Base-by-base conservation (phyloP, 2,113 vertebrate species). In the Siniperca knerii region DNA sequence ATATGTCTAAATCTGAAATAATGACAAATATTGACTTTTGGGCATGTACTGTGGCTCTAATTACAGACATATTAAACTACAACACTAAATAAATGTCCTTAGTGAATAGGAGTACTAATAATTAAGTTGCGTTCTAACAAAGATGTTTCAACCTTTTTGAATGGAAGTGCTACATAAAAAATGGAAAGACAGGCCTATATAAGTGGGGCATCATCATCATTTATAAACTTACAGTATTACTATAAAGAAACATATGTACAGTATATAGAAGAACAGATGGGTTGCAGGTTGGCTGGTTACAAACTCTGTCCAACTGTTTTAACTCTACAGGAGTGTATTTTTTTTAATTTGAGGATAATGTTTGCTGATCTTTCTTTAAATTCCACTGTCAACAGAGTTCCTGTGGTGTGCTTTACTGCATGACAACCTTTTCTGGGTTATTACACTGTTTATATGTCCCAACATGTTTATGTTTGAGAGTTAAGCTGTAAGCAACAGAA, bases 211-310 rank as follows among this genome's bases (percentile, higher is more conserved):
- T 58, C 35, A 57, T 46, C 58, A 48, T 40, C 70, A 40, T 70
- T 65, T 44, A 70, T 64, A 55, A 13, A 67, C 35, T 75, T 21
- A 65, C 50, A 85, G 57, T 33, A 72, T 62, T 68, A 68, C 57
- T 71, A 6, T 42, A 68, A 70, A 48, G 11, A 37, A 48, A 10
- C 13, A 46, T 33, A 5, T 83, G 33, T 82, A 81, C 55, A 73
- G 42, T 80, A 55, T 76, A 58, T 69, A 20, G 54, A 54, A 35
- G 40, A 69, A 48, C 40, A 73, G 35, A 61, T 46, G 72, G 77
- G 75, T 77, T 88, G 72, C 37, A 81, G 87, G 92, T 93, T 94
- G 94, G 91, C 93, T 93, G 94, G 93, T 90, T 91, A 90, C 93
- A 94, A 91, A 91, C 85, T 84, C 81, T 82, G 75, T 88, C 77